Evolutionary conservation across 2,888 invertebrate species (phyloP), one percentile per base, ranked within the genome.

Genomic region (Drosophila nr. perissopoda): DNA sequence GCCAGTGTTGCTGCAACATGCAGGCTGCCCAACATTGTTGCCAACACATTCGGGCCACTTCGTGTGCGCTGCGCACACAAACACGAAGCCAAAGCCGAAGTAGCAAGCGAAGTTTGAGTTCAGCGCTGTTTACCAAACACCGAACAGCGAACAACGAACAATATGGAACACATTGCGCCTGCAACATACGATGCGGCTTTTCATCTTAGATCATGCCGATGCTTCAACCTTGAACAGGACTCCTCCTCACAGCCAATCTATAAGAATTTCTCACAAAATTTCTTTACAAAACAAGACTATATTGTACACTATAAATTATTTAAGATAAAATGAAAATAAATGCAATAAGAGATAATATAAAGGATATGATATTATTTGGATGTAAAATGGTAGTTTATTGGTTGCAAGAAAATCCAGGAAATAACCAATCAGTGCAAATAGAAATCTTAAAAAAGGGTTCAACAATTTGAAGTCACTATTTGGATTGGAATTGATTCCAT

Each of bases 31-130:
- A 51, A 42, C 25, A 65, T 57, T 81, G 63, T 53, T 68, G 74
- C 64, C 2, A 31, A 25, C 10, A 10, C 18, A 29, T 38, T 77
- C 73, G 79, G 51, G 5, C 0, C 34, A 38, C 70, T 69, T 82
- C 76, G 82, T 69, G 61, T 62, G 61, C 54, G 58, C 58, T 65
- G 78, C 74, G 81, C 78, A 77, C 48, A 56, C 38, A 21, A 18
- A 52, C 36, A 52, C 64, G 74, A 73, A 65, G 58, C 40, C 42
- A 29, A 68, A 51, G 36, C 57, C 40, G 40, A 59, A 61, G 54
- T 31, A 16, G 16, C 11, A n/a, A 3, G 25, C 68, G 81, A 70
- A 60, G 49, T 49, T 21, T 38, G 27, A 10, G 10, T 29, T 53
- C 27, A 53, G 64, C 59, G 42, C 61, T 58, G 54, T 67, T 67